These are phyloP conservation scores for Phenacoccus solenopsis DNA, from an alignment of 1,140 invertebrate species.

Conservation along the genomic window DNA sequence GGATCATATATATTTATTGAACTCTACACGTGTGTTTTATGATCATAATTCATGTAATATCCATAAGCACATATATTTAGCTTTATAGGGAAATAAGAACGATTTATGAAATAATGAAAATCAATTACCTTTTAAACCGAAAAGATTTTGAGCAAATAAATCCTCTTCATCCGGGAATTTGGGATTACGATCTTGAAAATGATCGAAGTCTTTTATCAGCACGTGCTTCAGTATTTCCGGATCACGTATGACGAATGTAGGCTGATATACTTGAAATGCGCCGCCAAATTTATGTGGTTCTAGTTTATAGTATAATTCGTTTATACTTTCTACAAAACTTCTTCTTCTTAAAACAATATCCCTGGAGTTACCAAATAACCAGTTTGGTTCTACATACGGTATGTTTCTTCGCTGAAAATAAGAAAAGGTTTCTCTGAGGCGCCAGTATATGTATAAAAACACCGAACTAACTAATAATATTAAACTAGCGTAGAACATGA, in stretches of 20 bases:
- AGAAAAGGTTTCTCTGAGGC: neutral
- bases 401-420: neutral
- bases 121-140: neutral
- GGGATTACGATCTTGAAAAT: conserved; percentile 35
- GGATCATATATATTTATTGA: too few relatives aligned
- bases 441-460: neutral
- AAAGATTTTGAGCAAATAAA: too few relatives aligned
- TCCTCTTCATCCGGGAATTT: conserved; percentile 27
- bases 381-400: neutral
- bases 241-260: conserved; percentile 34
- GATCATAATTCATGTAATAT: too few relatives aligned
- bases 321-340: neutral
- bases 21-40: too few relatives aligned
- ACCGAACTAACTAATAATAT: too few relatives aligned
- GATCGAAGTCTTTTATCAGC: conserved; percentile 38
- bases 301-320: neutral
- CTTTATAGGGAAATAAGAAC: too few relatives aligned
- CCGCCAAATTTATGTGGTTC: conserved; percentile 20
- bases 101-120: too few relatives aligned
- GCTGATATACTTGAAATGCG: conserved; percentile 20
- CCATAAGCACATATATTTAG: too few relatives aligned
- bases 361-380: neutral
- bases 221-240: conserved; percentile 36
- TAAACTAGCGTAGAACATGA: too few relatives aligned
- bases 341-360: neutral